Base-by-base conservation (phyloP, 2,113 vertebrate genomes). In the Eulemur macaco region DNA sequence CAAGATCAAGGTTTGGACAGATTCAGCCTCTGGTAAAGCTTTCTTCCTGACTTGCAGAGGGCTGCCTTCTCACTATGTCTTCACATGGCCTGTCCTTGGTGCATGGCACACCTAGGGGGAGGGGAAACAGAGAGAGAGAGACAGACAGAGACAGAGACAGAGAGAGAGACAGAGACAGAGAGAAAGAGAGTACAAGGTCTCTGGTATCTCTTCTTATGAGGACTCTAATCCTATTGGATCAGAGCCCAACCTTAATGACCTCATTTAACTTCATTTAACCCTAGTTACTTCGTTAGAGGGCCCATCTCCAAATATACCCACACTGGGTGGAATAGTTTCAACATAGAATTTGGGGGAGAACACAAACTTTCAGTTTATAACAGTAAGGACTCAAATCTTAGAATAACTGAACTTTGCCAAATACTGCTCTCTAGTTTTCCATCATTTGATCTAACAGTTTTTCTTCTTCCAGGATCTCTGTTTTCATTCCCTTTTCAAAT, bases 381-480 rank as follows among this genome's bases (percentile, higher is more conserved):
- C 15, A 12, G 7, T 66, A 87, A 78, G 54, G 71, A 74, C 27
- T 86, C 78, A 88, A 29, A 52, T 64, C 45, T 69, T 73, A 34
- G 45, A 94, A 3, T 73, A 94, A 83, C 58, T 87, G 34, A 86
- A 52, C 25, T 77, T 87, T 74, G 81, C 89, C 54, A 91, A 90
- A 64, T 34, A 8, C 7, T 18, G 12, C 71, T 88, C 27, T 76
- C 31, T 63, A 45, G 23, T 78, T 91, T 93, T 71, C 45, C 3
- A 34, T 82, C 64, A 50, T 18, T 31, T 52, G 17, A 23, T 45
- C 95, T 76, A 73, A 84, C 45, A 37, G n/a, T 29, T 76, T 64
- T 94, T 91, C 63, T 93, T 88, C 77, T 52, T 87, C 45, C 58
- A 45, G 29, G 37, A 18, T 86, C 29, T 37, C 50, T 89, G 14